Conservation (phyloP, 2,888 invertebrate genomes). For the Eumerus sabulonum region DNA sequence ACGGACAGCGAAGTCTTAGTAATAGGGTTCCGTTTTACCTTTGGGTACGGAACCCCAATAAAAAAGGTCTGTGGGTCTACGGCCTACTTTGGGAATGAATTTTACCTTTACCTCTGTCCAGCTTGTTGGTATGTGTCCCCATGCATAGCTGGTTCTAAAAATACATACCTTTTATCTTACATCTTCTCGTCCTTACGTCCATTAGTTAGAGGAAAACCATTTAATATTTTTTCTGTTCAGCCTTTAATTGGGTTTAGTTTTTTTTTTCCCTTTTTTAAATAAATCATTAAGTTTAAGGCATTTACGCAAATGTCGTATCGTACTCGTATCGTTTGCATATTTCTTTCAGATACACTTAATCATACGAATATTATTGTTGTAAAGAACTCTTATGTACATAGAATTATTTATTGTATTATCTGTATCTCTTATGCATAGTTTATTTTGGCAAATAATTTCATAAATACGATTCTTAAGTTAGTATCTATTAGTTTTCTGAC, state of each 20-base stretch:
- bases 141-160: too few relatives aligned
- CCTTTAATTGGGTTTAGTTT: conserved; percentile 59
- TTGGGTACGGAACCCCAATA: too few relatives aligned
- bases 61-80: too few relatives aligned
- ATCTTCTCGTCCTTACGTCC: not conserved
- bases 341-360: not conserved
- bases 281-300: conserved; percentile 44
- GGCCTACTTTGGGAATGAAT: too few relatives aligned
- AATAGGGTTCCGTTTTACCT: too few relatives aligned
- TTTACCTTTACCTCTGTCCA: too few relatives aligned
- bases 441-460: conserved; percentile 42
- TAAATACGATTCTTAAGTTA: conserved; percentile 24
- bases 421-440: not conserved
- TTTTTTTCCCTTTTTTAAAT: conserved; percentile 47
- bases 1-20: too few relatives aligned
- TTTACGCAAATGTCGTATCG: conserved; percentile 26
- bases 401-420: not conserved
- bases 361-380: conserved; percentile 1
- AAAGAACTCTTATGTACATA: not conserved
- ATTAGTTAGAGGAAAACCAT: conserved; percentile 48
- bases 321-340: too few relatives aligned
- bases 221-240: conserved; percentile 30
- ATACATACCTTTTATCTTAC: not conserved
- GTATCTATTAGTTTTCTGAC: not conserved
- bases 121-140: too few relatives aligned